phyloP scores from a whole-genome alignment of 2,113 vertebrate genomes.

The Bagarius yarrelli region DNA sequence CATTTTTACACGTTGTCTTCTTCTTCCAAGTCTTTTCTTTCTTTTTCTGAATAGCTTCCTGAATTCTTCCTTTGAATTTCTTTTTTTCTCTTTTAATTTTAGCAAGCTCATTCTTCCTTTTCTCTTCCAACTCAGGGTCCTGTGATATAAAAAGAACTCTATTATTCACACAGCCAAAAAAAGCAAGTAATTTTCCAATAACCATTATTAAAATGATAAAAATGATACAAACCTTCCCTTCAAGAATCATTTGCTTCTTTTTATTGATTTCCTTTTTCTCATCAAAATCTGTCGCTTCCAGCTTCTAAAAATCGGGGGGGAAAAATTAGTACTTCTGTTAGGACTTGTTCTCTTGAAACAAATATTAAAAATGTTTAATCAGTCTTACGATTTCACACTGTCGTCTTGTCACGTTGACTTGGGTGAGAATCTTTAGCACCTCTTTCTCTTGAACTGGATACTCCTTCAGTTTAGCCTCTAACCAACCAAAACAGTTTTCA shows the following conservation, averaged over 20 bases:
- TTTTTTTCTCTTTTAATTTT: constrained; percentile 79
- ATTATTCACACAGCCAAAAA: neutral
- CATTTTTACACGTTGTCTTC: constrained; percentile 57
- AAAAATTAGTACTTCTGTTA: neutral
- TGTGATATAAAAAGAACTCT: constrained; percentile 51
- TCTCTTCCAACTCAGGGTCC: constrained; percentile 88
- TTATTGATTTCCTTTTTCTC: constrained; percentile 96
- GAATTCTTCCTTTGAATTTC: constrained; percentile 74
- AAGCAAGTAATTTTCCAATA: neutral
- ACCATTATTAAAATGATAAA: neutral
- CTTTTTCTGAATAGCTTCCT: constrained; percentile 66
- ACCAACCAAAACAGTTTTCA: constrained; percentile 16
- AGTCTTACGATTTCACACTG: constrained; percentile 74
- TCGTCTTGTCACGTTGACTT: constrained; percentile 88
- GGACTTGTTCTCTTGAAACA: neutral
- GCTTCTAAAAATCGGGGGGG: constrained; percentile 78
- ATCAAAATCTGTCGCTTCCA: constrained; percentile 87
- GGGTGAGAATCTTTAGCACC: constrained; percentile 87
- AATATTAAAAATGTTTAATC: neutral
- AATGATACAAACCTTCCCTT: constrained; percentile 80
- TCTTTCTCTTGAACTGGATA: constrained; percentile 75
- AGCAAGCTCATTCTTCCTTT: constrained; percentile 81
- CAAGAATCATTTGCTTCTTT: constrained; percentile 90
- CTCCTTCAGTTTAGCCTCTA: constrained; percentile 85
- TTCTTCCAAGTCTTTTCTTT: constrained; percentile 57